Evolutionary conservation across 2,888 invertebrate genomes (phyloP), one percentile per base, ranked within the genome.

Genomic region (Parnassius smintheus): DNA sequence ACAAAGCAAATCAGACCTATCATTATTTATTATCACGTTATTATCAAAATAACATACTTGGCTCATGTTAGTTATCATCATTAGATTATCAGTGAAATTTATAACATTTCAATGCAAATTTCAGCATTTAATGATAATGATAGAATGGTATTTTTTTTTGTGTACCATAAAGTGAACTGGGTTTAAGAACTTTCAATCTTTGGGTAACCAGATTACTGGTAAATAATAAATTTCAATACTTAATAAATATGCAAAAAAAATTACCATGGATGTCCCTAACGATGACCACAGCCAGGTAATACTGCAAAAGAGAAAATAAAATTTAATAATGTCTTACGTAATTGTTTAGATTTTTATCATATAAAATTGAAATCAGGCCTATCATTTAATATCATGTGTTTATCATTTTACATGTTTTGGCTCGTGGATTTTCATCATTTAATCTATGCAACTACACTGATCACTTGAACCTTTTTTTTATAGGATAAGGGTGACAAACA

Each of bases 371-470:
- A 66, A 72, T 86, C 85, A 85, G 86, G 61, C 86, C 86, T 85
- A 85, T 86, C 86, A 85, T 86, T 82, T 70, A 55, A 64, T 67
- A 69, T 72, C 72, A 72, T 51, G 67, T 72, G 65, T 66, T 69
- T 61, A 71, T 88, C 86, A 86, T 80, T 72, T 61, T 77, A 86
- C 86, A 87, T 87, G 74, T 86, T 83, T 87, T 77, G 88, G 88
- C 88, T 89, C 88, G 85, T 86, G 86, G 82, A 72, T 67, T 66
- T 74, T 86, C 88, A 88, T 89, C 89, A 89, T 80, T 64, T 67
- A 59, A 10, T 60, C 46, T 61, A 12, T 7, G 7, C 35, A 35
- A 35, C 4, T 35, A 35, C 35, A 35, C 35, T 35, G 4, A 35
- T 35, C 35, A 35, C 7, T 35, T 7, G 4, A 35, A 7, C 4